Percentiles rank a stretch among this genome's conserved stretches.
Evolutionary conservation across 2,113 vertebrate genomes (phyloP).

Genomic region (Boulengeromyrus knoepffleri): DNA sequence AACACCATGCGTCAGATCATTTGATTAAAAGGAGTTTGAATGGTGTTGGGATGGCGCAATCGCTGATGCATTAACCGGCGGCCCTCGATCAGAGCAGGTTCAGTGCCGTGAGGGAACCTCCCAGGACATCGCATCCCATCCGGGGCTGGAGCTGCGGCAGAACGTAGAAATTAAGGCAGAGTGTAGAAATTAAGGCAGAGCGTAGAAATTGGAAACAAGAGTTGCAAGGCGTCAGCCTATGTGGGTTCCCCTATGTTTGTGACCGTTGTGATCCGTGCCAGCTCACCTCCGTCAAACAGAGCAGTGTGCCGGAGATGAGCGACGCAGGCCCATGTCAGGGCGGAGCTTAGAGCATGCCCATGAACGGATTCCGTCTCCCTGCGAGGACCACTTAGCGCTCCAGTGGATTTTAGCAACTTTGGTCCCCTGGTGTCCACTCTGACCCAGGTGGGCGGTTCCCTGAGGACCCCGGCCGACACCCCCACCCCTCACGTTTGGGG

Average conservation of each 20-base stretch:
- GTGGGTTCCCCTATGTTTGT: not conserved
- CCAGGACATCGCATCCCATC: not conserved
- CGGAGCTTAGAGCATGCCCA: not conserved
- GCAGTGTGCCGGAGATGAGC: not conserved
- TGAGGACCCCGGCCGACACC: not conserved
- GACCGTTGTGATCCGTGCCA: not conserved
- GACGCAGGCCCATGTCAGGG: not conserved
- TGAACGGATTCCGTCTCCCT: not conserved
- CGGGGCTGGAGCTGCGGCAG: not conserved
- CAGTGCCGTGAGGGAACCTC: not conserved
- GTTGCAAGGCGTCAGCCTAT: not conserved
- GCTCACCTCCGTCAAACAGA: not conserved
- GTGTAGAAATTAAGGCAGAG: not conserved
- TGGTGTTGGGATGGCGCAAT: not conserved
- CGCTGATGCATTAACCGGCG: not conserved
- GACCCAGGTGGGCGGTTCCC: not conserved
- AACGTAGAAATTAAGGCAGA: not conserved
- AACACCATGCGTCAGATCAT: conserved; percentile 18
- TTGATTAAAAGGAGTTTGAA: conserved; percentile 1
- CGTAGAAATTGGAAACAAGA: not conserved
- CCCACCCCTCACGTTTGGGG: conserved; percentile 14
- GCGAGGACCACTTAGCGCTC: not conserved
- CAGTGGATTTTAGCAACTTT: not conserved
- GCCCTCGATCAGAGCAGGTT: not conserved
- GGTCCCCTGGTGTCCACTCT: not conserved